A percentile compares a stretch with the other conserved stretches of the same genome.
Evolutionary conservation across 2,113 vertebrate genomes (phyloP).

Genomic region (Sisor rabdophorus): DNA sequence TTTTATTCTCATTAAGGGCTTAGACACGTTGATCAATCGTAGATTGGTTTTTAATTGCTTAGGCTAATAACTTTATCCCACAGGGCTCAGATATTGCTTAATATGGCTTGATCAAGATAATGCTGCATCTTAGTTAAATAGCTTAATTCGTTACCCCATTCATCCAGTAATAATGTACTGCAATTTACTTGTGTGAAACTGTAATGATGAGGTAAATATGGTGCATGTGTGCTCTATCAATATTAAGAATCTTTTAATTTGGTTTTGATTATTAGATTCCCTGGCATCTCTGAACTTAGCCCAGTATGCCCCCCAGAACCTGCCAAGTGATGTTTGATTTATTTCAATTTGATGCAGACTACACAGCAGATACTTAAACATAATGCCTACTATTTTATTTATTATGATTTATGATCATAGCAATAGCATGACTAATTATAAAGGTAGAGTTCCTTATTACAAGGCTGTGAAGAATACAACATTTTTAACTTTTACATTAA

Average conservation of each 20-base stretch:
- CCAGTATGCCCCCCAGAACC: conserved; percentile 41
- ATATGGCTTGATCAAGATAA: conserved; percentile 61
- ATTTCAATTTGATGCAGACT: conserved; percentile 85
- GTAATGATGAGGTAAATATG: conserved; percentile 14
- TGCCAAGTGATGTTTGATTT: conserved; percentile 76
- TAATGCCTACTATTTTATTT: conserved; percentile 76
- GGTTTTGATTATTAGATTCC: conserved; percentile 45
- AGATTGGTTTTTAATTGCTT: conserved; percentile 52
- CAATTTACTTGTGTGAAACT: conserved; percentile 40
- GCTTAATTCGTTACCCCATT: conserved; percentile 44
- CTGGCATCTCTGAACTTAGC: conserved; percentile 39
- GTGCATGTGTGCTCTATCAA: conserved; percentile 41
- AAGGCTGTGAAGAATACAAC: no score
- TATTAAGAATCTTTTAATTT: conserved; percentile 55
- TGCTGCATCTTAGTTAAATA: conserved; percentile 58
- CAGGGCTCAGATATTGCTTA: conserved; percentile 58
- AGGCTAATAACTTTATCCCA: conserved; percentile 64
- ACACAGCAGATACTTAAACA: conserved; percentile 84
- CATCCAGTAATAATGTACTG: conserved; percentile 44
- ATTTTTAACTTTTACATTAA: no score
- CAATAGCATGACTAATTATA: no score
- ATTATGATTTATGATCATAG: conserved; percentile 80
- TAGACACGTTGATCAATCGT: conserved; percentile 38
- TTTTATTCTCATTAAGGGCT: conserved; percentile 39
- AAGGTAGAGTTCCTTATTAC: no score